Conservation (phyloP, 2,113 vertebrate species). For the Sisor rabdophorus region DNA sequence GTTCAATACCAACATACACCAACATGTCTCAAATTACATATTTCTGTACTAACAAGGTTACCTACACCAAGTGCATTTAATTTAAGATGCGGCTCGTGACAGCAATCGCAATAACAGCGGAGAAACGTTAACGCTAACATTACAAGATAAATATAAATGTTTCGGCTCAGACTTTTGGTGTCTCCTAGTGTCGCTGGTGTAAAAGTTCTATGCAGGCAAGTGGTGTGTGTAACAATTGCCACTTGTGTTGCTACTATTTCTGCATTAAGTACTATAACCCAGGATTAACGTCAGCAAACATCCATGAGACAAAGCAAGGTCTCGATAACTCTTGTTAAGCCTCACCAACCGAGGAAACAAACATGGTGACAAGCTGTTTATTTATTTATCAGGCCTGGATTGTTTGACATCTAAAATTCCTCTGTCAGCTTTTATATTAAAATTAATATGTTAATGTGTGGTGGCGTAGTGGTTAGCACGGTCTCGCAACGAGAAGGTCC, state of each 20-base stretch:
- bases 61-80: too few species aligned
- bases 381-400: not conserved
- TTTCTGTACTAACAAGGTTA: too few species aligned
- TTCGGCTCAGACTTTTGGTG: not conserved
- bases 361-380: not conserved
- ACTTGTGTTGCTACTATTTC: not conserved
- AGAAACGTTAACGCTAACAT: not conserved
- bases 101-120: not conserved
- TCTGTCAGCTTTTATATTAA: not conserved
- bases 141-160: not conserved
- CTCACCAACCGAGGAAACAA: not conserved
- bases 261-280: not conserved
- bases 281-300: not conserved
- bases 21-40: too few species aligned
- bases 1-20: too few species aligned
- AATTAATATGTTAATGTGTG: not conserved
- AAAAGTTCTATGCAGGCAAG: not conserved
- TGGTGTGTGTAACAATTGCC: not conserved
- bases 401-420: not conserved
- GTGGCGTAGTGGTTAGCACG: too few species aligned
- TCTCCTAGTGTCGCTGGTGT: not conserved
- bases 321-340: not conserved
- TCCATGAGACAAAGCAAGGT: not conserved
- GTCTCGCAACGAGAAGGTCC: too few species aligned
- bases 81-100: not conserved